A percentile compares a stretch with the other conserved stretches of the same genome.
phyloP scores from a whole-genome alignment of 2,797 vertebrate species.

The Peromyscus nudipes region DNA sequence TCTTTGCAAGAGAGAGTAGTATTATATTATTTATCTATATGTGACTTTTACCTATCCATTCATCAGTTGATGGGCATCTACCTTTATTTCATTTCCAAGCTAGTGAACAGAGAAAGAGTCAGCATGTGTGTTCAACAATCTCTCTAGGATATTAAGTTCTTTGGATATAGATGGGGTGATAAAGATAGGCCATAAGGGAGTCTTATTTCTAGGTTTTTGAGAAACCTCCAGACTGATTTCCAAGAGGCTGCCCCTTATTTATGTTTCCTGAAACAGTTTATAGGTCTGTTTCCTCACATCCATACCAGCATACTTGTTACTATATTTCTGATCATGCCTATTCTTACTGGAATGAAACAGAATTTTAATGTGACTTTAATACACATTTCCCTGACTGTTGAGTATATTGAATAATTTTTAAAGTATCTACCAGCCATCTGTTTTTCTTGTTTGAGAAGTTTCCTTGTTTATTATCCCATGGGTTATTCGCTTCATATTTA shows the following conservation, averaged over 20 bases:
- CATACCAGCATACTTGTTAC: not conserved
- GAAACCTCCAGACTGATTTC: not conserved
- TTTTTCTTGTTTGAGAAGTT: not conserved
- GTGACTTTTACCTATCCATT: not conserved
- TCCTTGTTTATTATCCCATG: not conserved
- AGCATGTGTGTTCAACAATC: not conserved
- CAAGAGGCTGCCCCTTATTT: not conserved
- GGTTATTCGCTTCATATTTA: not conserved
- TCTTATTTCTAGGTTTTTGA: not conserved
- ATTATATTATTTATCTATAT: not conserved
- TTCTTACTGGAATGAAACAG: not conserved
- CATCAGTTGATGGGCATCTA: not conserved
- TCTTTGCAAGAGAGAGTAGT: not conserved
- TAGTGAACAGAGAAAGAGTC: not conserved
- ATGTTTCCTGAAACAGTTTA: not conserved
- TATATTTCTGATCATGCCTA: not conserved
- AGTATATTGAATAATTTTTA: too few relatives aligned
- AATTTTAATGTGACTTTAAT: not conserved
- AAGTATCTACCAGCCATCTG: not conserved
- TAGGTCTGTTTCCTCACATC: not conserved
- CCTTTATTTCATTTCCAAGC: not conserved
- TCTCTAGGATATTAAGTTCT: not conserved
- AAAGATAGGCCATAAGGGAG: not conserved
- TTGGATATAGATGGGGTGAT: not conserved
- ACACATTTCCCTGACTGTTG: not conserved